A percentile compares a stretch with the other conserved stretches of the same genome.
Evolutionary conservation across 2,888 invertebrate species (phyloP).

Genomic region (Hipparchia sbordonii): DNA sequence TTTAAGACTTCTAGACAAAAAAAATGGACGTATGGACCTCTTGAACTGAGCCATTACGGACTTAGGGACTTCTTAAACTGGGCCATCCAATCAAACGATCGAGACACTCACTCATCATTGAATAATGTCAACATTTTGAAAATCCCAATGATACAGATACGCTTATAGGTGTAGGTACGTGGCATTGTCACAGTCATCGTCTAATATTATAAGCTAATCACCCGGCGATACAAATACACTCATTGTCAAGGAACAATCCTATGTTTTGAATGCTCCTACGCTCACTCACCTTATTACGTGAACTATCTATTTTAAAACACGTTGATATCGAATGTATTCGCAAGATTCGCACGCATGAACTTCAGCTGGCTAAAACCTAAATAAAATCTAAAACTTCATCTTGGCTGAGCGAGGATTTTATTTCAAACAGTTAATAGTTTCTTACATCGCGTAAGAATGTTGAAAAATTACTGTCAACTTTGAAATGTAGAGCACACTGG

Average conservation of each 20-base stretch:
- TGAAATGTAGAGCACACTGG: no score
- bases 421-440: no score
- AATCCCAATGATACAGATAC: background rate
- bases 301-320: constrained; percentile 20
- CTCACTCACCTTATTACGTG: constrained; percentile 51
- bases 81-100: no score
- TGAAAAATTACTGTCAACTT: no score
- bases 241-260: constrained; percentile 69
- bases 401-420: no score
- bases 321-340: background rate
- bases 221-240: constrained; percentile 62
- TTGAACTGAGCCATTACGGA: no score
- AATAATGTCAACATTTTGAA: constrained; percentile 17
- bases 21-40: no score
- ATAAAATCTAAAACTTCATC: no score
- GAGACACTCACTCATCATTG: background rate
- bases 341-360: background rate
- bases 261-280: constrained; percentile 69
- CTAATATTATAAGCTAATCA: constrained; percentile 67
- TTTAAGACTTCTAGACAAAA: no score
- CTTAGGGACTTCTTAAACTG: no score
- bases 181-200: constrained; percentile 55
- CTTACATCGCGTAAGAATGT: no score
- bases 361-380: no score
- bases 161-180: background rate